Evolutionary conservation across 2,888 invertebrate species (phyloP).

Genomic region (Mylabris sibirica): DNA sequence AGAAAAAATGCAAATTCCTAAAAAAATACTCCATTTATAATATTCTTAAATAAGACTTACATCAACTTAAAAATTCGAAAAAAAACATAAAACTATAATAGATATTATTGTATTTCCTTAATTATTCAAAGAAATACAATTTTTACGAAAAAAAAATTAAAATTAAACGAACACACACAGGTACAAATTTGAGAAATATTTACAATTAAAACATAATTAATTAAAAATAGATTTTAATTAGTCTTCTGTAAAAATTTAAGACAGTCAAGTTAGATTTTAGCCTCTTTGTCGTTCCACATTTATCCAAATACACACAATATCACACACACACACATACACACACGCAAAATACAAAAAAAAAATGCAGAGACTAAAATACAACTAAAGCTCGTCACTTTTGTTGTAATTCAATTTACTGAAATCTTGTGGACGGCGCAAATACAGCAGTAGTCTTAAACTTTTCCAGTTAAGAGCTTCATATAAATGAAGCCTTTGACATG

Average conservation of each 20-base stretch:
- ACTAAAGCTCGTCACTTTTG: constrained; percentile 10
- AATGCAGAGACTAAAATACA: constrained; percentile 29
- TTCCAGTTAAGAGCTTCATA: constrained; percentile 21
- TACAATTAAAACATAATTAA: constrained; percentile 11
- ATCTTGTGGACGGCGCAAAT: constrained; percentile 5
- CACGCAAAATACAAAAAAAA: not conserved
- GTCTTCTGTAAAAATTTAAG: constrained; percentile 32
- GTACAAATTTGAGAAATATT: constrained; percentile 26
- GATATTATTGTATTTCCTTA: not conserved
- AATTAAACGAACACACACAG: constrained; percentile 31
- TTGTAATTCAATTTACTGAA: not conserved
- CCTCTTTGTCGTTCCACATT: constrained; percentile 14
- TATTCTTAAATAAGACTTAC: not conserved
- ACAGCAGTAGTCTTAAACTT: constrained; percentile 32
- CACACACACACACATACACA: not conserved
- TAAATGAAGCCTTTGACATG: not conserved
- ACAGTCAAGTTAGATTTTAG: constrained; percentile 21
- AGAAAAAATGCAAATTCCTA: constrained; percentile 4
- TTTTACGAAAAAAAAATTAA: constrained; percentile 24
- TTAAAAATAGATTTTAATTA: constrained; percentile 21
- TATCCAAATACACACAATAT: constrained; percentile 5
- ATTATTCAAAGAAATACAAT: constrained; percentile 19
- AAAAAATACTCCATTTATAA: constrained; percentile 7
- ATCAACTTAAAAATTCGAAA: not conserved
- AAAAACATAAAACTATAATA: not conserved